Conservation (phyloP, 2,113 vertebrate species). For the Peromyscus leucopus region DNA sequence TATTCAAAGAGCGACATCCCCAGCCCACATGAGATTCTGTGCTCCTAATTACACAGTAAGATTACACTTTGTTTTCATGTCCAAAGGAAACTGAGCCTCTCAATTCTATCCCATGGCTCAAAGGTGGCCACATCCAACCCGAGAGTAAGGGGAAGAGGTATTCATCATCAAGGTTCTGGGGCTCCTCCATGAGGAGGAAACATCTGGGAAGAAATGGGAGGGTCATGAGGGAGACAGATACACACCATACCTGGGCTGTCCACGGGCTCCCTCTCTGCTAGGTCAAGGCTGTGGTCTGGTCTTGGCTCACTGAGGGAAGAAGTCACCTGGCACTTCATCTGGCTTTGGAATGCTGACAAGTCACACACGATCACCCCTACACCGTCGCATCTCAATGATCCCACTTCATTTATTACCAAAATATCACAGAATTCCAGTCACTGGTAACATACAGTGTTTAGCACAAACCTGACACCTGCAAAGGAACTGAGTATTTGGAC, state of each 20-base stretch:
- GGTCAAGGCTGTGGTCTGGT: neutral
- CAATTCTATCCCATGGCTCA: neutral
- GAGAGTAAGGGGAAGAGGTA: neutral
- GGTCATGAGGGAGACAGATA: neutral
- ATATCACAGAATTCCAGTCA: slow-evolving; percentile 83
- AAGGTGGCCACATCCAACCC: neutral
- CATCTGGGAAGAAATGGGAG: neutral
- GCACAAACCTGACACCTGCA: slow-evolving; percentile 84
- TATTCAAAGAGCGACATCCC: neutral
- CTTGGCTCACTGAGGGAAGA: neutral
- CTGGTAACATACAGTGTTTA: slow-evolving; percentile 77
- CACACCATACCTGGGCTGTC: neutral
- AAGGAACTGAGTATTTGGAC: slow-evolving; percentile 71
- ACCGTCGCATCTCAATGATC: slow-evolving; percentile 64
- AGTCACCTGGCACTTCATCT: neutral
- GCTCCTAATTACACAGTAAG: neutral
- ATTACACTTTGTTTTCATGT: neutral
- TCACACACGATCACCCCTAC: slow-evolving; percentile 73
- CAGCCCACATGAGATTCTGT: neutral
- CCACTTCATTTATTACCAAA: slow-evolving; percentile 83
- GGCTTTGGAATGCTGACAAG: slow-evolving; percentile 24
- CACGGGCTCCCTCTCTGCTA: neutral
- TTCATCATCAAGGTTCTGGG: neutral
- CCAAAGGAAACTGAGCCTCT: neutral
- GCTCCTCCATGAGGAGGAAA: neutral